Evolutionary conservation across 1,140 invertebrate species (phyloP).

Genomic region (Aethina tumida): DNA sequence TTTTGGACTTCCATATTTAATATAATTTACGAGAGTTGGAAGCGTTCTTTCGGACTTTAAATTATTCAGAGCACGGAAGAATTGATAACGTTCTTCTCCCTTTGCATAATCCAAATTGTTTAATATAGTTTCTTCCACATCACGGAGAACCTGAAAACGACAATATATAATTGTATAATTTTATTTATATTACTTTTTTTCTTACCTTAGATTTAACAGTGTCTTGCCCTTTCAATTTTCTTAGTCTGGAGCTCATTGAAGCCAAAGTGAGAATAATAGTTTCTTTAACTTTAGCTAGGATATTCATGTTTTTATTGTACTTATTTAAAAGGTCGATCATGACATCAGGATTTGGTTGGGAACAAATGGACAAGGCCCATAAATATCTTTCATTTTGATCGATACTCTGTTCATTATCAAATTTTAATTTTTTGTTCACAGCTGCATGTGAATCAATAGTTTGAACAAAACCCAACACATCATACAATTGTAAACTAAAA

Average conservation of each 20-base stretch:
- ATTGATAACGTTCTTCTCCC: slow-evolving; percentile 47
- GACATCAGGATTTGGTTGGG: slow-evolving; percentile 47
- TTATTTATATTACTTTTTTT: slow-evolving; percentile 2
- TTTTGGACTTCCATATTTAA: slow-evolving; percentile 38
- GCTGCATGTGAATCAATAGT: slow-evolving; percentile 55
- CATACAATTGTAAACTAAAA: slow-evolving; percentile 52
- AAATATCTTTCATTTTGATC: slow-evolving; percentile 62
- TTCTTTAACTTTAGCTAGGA: slow-evolving; percentile 49
- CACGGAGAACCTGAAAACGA: slow-evolving; percentile 14
- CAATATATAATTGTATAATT: neutral
- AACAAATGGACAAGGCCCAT: slow-evolving; percentile 56
- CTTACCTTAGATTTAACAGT: slow-evolving; percentile 25
- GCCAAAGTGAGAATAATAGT: slow-evolving; percentile 53
- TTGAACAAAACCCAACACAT: slow-evolving; percentile 59
- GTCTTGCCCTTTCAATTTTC: slow-evolving; percentile 13
- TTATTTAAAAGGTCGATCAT: slow-evolving; percentile 46
- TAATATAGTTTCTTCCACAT: slow-evolving; percentile 39
- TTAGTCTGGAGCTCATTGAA: slow-evolving; percentile 45
- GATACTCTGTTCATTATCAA: slow-evolving; percentile 43
- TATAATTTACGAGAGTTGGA: slow-evolving; percentile 43
- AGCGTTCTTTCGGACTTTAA: slow-evolving; percentile 46
- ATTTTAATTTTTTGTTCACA: slow-evolving; percentile 52
- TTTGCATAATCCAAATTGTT: slow-evolving; percentile 45
- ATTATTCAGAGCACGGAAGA: slow-evolving; percentile 58
- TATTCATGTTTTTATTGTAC: slow-evolving; percentile 39